Base-by-base conservation (phyloP, 2,113 vertebrate species). In the Oreochromis spilurus region DNA sequence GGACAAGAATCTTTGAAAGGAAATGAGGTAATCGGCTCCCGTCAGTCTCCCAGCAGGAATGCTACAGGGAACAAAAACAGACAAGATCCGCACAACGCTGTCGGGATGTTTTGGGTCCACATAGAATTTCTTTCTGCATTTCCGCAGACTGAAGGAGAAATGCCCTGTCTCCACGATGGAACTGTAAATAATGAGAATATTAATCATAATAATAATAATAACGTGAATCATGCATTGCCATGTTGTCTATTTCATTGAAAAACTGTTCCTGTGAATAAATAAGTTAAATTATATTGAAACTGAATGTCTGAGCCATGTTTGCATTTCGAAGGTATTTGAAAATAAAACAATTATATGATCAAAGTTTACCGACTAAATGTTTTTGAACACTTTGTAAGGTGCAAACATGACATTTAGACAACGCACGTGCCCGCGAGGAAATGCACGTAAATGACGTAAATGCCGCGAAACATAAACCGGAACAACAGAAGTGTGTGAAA, bases 131-230 rank as follows among this genome's bases (percentile, higher is more conserved):
- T 34, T 53, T 50, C 67, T 82, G 50, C 6, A 2, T 58, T 38
- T 43, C 24, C 65, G 40, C 24, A 75, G 70, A 79, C 60, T 21
- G 19, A n/a, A 14, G 48, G 34, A 78, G 13, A 81, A 45, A 12
- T 2, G 11, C 9, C 11, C 17, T 4, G 17, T 48, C 82, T 87
- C 52, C 31, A 75, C 16, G 16, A 58, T 52, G 79, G 70, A 88
- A 81, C 70, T 96, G 94, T 96, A 96, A 88, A 96, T 96, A 95
- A 96, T 95, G 95, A 92, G 87, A 90, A 92, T 93, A 82, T 77
- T 91, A 43, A 45, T 45, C 7, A 6, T 70, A 6, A 92, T 93
- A 86, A 92, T 92, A 84, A 75, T 91, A 43, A 70, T 45, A 10
- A n/a, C 80, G 83, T 90, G 48, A 92, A 87, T 81, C 24, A 53